Evolutionary conservation across 2,113 vertebrate species (phyloP).

Genomic region (Cinclus cinclus): DNA sequence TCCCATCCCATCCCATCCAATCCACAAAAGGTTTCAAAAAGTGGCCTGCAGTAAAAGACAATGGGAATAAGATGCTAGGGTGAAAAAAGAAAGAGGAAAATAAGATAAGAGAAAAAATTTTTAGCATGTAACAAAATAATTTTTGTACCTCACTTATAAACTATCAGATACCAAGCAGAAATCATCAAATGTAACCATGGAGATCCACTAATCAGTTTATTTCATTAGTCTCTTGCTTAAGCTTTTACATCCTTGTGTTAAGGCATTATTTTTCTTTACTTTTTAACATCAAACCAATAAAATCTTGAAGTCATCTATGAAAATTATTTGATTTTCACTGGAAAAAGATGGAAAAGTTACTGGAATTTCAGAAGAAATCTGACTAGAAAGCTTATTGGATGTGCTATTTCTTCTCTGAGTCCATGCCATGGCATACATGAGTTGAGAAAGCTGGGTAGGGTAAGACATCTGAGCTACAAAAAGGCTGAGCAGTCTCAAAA

Average conservation of each 20-base stretch:
- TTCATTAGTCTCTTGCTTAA: not conserved
- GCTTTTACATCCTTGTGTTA: not conserved
- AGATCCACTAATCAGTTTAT: not conserved
- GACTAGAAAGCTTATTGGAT: not conserved
- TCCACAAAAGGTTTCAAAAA: not conserved
- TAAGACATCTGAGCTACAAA: not conserved
- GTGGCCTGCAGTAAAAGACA: not conserved
- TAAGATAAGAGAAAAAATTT: not conserved
- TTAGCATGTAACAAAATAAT: not conserved
- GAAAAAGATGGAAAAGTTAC: not conserved
- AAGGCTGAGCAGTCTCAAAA: not conserved
- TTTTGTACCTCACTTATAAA: not conserved
- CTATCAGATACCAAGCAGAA: not conserved
- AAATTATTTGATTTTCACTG: not conserved
- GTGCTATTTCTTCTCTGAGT: not conserved
- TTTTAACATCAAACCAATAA: not conserved
- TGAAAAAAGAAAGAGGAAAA: not conserved
- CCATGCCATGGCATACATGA: not conserved
- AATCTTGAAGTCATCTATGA: not conserved
- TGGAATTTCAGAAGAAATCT: not conserved
- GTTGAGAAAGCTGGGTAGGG: not conserved
- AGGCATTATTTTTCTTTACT: not conserved
- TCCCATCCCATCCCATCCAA: too few relatives aligned
- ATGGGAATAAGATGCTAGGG: not conserved
- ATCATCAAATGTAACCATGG: not conserved